Evolutionary conservation across 1,140 invertebrate genomes (phyloP).

Genomic region (Cataglyphis hispanica): DNA sequence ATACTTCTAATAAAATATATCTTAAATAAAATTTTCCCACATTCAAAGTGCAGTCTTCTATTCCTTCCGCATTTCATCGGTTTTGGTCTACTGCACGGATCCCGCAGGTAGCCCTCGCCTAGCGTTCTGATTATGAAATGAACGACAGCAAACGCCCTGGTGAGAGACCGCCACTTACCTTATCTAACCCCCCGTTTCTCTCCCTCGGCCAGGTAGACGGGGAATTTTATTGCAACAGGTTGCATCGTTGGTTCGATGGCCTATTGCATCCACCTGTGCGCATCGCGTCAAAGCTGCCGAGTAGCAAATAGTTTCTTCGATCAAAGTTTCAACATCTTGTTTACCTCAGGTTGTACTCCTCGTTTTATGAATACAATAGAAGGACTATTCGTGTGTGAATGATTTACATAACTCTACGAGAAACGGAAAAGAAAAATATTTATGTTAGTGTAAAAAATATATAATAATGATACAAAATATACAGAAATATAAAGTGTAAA

Average conservation of each 20-base stretch:
- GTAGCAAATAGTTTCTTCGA: not conserved
- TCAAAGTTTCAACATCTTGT: not conserved
- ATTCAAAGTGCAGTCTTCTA: not conserved
- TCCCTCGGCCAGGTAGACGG: slow-evolving; percentile 75
- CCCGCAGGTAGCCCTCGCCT: slow-evolving; percentile 71
- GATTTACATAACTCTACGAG: not conserved
- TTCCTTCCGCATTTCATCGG: slow-evolving; percentile 19
- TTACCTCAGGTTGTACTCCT: not conserved
- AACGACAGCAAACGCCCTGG: slow-evolving; percentile 54
- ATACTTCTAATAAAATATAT: not conserved
- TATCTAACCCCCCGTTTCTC: slow-evolving; percentile 24
- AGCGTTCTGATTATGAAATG: slow-evolving; percentile 74
- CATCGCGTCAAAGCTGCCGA: slow-evolving; percentile 39
- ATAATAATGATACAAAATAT: not conserved
- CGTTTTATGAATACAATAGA: not conserved
- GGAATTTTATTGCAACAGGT: slow-evolving; percentile 81
- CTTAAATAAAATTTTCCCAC: too few relatives aligned
- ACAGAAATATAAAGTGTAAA: not conserved
- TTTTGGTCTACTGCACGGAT: slow-evolving; percentile 39
- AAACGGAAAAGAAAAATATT: not conserved
- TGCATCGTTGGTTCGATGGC: slow-evolving; percentile 74
- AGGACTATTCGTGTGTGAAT: not conserved
- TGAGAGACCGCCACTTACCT: slow-evolving; percentile 60
- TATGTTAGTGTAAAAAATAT: not conserved
- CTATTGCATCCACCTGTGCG: slow-evolving; percentile 69